Evolutionary conservation across 2,888 invertebrate species (phyloP), one percentile per base, ranked within the genome.

Genomic region (Ferrisia virgata): DNA sequence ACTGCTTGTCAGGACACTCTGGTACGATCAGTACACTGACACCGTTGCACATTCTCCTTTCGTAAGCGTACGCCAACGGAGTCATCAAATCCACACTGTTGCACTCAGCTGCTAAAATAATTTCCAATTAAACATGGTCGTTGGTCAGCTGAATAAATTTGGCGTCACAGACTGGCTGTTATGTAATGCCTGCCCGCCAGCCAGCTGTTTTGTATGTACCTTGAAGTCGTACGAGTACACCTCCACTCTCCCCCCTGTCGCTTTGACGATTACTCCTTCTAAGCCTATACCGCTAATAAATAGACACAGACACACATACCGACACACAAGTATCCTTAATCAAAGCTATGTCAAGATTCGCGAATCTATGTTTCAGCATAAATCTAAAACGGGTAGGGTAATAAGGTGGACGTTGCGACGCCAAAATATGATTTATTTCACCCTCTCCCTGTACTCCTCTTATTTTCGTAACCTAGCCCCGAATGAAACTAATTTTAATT

Each of bases 91-190:
- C 36, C 81, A 81, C 81, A 81, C 58, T 81, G 81, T 81, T 81
- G 81, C 81, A 58, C 58, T 31, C 33, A 64, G 81, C 58, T 33
- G 53, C 81, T 81, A 81, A 81, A 81, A 81, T 81, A 81, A 81
- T 81, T 58, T 81, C 81, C 81, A 81, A 81, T 81, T 81, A 81
- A 81, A 81, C 81, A 81, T 81, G 81, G 81, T 81, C 81, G 81
- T 25, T 81, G 81, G 81, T 81, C 58, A 81, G 53, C 36, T 81
- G 58, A 81, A 81, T 81, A 81, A 81, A 81, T 81, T 81, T 53
- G 33, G 58, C 53, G 81, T 81, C 72, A 76, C 72, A 76, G 72
- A 76, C 72, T 76, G 72, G 18, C 72, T 76, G 36, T 76, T 76
- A 76, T 22, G 72, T 36, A 76, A 76, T 76, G 36, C 72, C 72